Evolutionary conservation across 2,797 vertebrate species (phyloP).

Genomic region (Acrossocheilus fasciatus): DNA sequence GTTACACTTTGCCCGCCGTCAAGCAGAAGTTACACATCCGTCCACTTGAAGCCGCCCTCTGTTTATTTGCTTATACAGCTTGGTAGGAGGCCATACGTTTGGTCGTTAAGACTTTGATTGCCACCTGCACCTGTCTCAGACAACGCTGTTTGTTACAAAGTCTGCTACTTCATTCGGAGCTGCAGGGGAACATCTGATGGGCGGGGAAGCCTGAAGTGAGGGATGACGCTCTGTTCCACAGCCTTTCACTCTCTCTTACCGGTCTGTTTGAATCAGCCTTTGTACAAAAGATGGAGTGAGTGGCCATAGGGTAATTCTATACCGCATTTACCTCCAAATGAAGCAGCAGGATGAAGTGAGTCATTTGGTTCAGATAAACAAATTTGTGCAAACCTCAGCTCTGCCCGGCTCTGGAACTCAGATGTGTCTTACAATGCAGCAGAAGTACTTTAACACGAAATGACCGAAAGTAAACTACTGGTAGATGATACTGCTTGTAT

Average conservation of each 20-base stretch:
- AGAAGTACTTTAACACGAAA: neutral
- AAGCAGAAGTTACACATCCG: slow-evolving; percentile 70
- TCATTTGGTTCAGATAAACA: slow-evolving; percentile 72
- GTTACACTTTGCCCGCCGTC: slow-evolving; percentile 65
- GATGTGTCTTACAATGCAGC: slow-evolving; percentile 25
- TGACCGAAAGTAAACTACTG: slow-evolving; percentile 11
- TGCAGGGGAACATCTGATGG: slow-evolving; percentile 53
- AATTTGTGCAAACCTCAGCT: slow-evolving; percentile 43
- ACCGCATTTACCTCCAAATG: slow-evolving; percentile 77
- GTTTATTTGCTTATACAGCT: slow-evolving; percentile 87
- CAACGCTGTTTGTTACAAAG: slow-evolving; percentile 76
- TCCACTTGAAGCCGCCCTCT: slow-evolving; percentile 74
- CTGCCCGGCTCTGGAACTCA: slow-evolving; percentile 9
- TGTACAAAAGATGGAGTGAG: slow-evolving; percentile 71
- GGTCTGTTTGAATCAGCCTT: slow-evolving; percentile 70
- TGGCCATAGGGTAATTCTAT: slow-evolving; percentile 71
- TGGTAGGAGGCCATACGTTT: slow-evolving; percentile 72
- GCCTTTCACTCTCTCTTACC: slow-evolving; percentile 25
- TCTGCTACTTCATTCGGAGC: slow-evolving; percentile 71
- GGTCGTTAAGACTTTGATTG: slow-evolving; percentile 76
- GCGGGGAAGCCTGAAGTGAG: slow-evolving; percentile 34
- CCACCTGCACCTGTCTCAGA: slow-evolving; percentile 81
- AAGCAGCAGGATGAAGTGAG: slow-evolving; percentile 75
- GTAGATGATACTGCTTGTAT: neutral
- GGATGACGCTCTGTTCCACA: slow-evolving; percentile 44